Base-by-base conservation (phyloP, 35 echinoderm and acorn worm genomes). In the Apostichopus parvimensis region DNA sequence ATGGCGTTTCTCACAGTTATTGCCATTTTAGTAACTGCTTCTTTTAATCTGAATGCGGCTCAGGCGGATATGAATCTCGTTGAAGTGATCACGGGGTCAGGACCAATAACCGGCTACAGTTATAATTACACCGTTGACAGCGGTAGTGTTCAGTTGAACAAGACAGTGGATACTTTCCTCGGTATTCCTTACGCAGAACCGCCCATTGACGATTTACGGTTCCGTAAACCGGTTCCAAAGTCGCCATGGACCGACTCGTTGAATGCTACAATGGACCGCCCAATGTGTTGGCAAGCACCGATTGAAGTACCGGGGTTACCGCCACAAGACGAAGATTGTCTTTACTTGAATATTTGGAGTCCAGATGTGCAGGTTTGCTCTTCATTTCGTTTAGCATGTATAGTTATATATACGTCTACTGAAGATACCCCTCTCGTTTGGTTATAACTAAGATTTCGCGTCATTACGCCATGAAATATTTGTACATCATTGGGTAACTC, bases 111-210 rank as follows among this genome's bases (percentile, higher is more conserved):
- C 14, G 86, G 86, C 60, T 88, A 13, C 21, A 58, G 86, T 6
- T 72, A 88, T 66, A 25, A 72, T 8, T 88, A 88, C n/a, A 10
- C 10, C 9, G 86, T 88, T 9, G 61, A 71, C 25, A 25, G 15
- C 34, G 86, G 25, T 5, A n/a, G 18, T 88, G 26, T 88, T 66
- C 62, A 88, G 24, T 12, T 88, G 6, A 9, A 52, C 61, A 53
- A 88, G 28, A 91, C 72, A 7, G 73, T 91, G 11, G 89, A 91
- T 54, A 79, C 89, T 6, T 94, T 94, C 65, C 90, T 91, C 45
- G 94, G 94, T 26, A 91, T 95, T 52, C 94, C 94, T 8, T 95
- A 95, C 94, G 94, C 92, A 3, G 94, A 95, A 52, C 92, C 92
- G 54, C 94, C 94, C 4, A 24, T 92, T 15, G 90, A 80, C 9